Evolutionary conservation across 1,140 invertebrate genomes (phyloP).

Genomic region (Procambarus clarkii): DNA sequence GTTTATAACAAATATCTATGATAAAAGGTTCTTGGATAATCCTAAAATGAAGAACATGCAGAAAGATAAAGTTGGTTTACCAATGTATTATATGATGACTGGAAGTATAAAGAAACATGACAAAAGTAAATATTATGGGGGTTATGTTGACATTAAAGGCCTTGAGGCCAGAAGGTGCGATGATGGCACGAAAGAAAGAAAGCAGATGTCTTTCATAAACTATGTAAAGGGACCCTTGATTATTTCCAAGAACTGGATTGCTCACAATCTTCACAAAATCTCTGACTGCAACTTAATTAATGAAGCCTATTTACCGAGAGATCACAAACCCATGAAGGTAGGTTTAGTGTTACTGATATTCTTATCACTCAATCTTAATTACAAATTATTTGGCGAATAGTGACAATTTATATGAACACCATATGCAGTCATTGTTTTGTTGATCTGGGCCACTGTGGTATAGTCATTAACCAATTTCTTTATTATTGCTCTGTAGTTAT

Average conservation of each 20-base stretch:
- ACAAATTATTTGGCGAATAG: too few relatives aligned
- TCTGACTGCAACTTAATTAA: neutral
- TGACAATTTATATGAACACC: too few relatives aligned
- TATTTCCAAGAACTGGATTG: neutral
- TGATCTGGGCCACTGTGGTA: too few relatives aligned
- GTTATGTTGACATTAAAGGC: neutral
- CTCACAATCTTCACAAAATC: neutral
- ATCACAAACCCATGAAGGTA: neutral
- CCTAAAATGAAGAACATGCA: neutral
- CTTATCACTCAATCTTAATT: too few relatives aligned
- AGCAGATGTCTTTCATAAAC: neutral
- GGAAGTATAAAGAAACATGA: neutral
- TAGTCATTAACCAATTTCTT: too few relatives aligned
- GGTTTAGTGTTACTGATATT: too few relatives aligned
- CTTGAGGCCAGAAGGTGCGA: neutral
- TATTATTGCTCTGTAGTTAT: too few relatives aligned
- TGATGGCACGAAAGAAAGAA: neutral
- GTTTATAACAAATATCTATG: neutral
- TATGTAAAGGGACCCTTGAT: neutral
- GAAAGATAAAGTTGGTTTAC: neutral
- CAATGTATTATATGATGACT: neutral
- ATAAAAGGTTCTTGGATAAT: neutral
- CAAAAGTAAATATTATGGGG: neutral
- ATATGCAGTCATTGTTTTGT: too few relatives aligned
- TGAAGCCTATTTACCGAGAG: neutral